Percentiles rank a stretch among this genome's conserved stretches.
phyloP scores from a whole-genome alignment of 2,113 vertebrate genomes.

The Boleophthalmus pectinirostris region DNA sequence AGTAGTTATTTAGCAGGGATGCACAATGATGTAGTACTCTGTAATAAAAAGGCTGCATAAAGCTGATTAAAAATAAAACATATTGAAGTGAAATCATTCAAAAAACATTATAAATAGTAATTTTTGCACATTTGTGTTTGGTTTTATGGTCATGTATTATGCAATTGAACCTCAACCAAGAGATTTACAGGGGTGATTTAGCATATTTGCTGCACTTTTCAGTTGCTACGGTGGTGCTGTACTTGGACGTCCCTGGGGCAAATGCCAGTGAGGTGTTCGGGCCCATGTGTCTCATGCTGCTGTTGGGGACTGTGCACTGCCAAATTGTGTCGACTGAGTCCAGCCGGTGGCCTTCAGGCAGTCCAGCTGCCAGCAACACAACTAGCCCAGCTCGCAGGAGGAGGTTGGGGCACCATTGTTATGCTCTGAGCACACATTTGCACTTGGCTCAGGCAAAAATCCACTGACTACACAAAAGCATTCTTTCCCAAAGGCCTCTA shows the following conservation, averaged over 20 bases:
- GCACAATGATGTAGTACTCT: no score
- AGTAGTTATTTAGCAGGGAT: not conserved
- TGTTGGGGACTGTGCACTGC: slow-evolving; percentile 97
- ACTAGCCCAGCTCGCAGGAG: slow-evolving; percentile 82
- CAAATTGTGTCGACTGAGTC: slow-evolving; percentile 96
- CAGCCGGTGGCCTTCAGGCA: slow-evolving; percentile 69
- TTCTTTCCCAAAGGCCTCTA: not conserved
- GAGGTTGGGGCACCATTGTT: slow-evolving; percentile 78
- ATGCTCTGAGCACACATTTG: slow-evolving; percentile 29
- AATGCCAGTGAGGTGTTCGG: slow-evolving; percentile 88
- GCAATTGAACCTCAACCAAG: not conserved
- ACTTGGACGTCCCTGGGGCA: slow-evolving; percentile 84
- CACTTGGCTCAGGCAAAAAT: slow-evolving; percentile 23
- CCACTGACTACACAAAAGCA: slow-evolving; percentile 7
- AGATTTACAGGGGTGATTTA: not conserved
- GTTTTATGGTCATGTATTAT: not conserved
- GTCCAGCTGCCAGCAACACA: slow-evolving; percentile 64
- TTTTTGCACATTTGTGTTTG: not conserved
- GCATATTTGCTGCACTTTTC: slow-evolving; percentile 44
- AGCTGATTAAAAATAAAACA: not conserved
- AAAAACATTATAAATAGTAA: not conserved
- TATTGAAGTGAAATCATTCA: not conserved
- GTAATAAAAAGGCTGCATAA: no score
- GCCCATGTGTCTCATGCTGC: slow-evolving; percentile 94
- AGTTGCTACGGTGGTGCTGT: slow-evolving; percentile 86